Evolutionary conservation across 2,797 vertebrate species (phyloP).

Genomic region (Sphenodon punctatus): DNA sequence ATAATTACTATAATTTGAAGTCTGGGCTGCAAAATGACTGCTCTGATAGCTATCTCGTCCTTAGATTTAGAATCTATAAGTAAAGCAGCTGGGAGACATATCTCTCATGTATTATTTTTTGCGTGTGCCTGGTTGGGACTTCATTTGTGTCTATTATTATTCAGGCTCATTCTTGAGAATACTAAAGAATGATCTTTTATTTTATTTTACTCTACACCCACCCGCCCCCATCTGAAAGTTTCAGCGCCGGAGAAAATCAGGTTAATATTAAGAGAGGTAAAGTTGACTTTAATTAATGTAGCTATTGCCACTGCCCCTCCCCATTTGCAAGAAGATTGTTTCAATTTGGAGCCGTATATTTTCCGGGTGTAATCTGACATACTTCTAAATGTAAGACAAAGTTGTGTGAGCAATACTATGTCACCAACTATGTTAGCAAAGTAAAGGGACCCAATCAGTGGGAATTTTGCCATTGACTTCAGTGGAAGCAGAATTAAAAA

Average conservation of each 20-base stretch:
- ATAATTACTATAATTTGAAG: constrained; percentile 84
- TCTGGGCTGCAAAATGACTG: constrained; percentile 75
- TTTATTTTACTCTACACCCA: too few species aligned
- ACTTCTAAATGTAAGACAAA: constrained; percentile 54
- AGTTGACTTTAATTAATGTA: constrained; percentile 79
- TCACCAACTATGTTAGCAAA: constrained; percentile 32
- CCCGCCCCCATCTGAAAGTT: constrained; percentile 70
- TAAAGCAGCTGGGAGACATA: constrained; percentile 72
- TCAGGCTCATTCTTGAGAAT: constrained; percentile 74
- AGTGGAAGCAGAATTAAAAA: not conserved
- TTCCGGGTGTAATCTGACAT: constrained; percentile 41
- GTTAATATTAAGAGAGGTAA: constrained; percentile 77
- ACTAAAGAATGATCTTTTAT: constrained; percentile 77
- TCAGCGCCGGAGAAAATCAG: constrained; percentile 75
- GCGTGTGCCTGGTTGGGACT: constrained; percentile 76
- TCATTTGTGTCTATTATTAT: constrained; percentile 81
- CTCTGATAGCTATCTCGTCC: constrained; percentile 76
- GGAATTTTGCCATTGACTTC: not conserved
- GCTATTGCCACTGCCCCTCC: constrained; percentile 73
- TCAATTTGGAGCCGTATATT: constrained; percentile 72
- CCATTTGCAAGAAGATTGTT: constrained; percentile 74
- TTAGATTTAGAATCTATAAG: constrained; percentile 63
- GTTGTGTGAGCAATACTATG: constrained; percentile 50
- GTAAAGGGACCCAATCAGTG: not conserved
- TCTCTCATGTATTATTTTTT: constrained; percentile 55